phyloP scores from a whole-genome alignment of 1,140 invertebrate species.

The Lithobius niger region DNA sequence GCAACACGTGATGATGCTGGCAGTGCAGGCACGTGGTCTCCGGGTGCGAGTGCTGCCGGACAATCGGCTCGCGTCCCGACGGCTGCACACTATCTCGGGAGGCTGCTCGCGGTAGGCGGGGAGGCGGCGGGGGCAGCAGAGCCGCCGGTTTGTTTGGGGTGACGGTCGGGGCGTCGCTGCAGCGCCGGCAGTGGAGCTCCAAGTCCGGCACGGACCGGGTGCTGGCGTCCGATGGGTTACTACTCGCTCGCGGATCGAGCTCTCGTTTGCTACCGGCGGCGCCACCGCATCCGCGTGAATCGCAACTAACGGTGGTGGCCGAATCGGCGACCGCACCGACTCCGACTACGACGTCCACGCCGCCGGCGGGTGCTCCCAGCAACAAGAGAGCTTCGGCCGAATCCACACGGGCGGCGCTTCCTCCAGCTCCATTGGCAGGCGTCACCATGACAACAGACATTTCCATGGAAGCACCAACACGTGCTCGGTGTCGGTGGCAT shows the following conservation, averaged over 20 bases:
- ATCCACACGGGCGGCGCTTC: neutral
- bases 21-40: constrained; percentile 46
- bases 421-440: constrained; percentile 14
- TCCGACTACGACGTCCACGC: neutral
- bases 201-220: constrained; percentile 75
- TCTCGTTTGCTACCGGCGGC: neutral
- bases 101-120: constrained; percentile 22
- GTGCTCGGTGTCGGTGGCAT: too few relatives aligned
- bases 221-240: constrained; percentile 28
- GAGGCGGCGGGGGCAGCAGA: constrained; percentile 11
- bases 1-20: constrained; percentile 22
- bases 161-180: constrained; percentile 15
- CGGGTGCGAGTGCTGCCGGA: constrained; percentile 79
- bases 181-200: constrained; percentile 58
- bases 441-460: constrained; percentile 22
- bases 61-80: constrained; percentile 37
- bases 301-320: constrained; percentile 15
- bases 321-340: constrained; percentile 10
- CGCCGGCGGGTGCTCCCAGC: neutral
- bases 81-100: constrained; percentile 25
- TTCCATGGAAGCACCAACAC: too few relatives aligned
- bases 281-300: constrained; percentile 3
- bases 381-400: neutral
- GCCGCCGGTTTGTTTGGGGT: neutral
- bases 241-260: constrained; percentile 14